Evolutionary conservation across 2,797 vertebrate genomes (phyloP).

Genomic region (Brachymystax lenok): DNA sequence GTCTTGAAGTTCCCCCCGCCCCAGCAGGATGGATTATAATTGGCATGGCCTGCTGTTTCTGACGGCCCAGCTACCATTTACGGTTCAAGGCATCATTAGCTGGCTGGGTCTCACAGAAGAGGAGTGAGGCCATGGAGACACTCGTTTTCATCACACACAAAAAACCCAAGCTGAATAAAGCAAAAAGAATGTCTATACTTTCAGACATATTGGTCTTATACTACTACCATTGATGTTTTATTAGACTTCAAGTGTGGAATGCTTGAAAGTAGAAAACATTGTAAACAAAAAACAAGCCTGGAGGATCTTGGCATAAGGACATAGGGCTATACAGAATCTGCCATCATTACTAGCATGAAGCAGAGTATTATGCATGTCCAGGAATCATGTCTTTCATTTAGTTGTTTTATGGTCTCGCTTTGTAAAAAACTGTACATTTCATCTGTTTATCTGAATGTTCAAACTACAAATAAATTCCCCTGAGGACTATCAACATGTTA

Average conservation of each 20-base stretch:
- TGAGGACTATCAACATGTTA: neutral
- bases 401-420: neutral
- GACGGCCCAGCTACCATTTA: constrained; percentile 32
- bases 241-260: neutral
- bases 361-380: neutral
- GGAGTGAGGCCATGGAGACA: neutral
- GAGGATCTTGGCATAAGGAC: too few species aligned
- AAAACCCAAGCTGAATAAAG: neutral
- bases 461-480: neutral
- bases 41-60: constrained; percentile 46
- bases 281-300: neutral
- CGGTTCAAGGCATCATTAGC: constrained; percentile 41
- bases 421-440: neutral
- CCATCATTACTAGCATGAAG: neutral
- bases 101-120: constrained; percentile 2
- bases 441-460: neutral
- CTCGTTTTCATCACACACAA: constrained; percentile 16
- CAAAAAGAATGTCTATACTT: neutral
- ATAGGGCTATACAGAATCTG: too few species aligned
- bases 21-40: constrained; percentile 50
- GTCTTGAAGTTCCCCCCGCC: constrained; percentile 36
- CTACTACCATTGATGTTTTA: too few species aligned
- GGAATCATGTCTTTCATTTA: neutral
- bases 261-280: neutral
- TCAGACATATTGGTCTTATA: too few species aligned